A percentile compares a stretch with the other conserved stretches of the same genome.
Evolutionary conservation across 2,888 invertebrate species (phyloP).

Genomic region (Elaeidobius kamerunicus): DNA sequence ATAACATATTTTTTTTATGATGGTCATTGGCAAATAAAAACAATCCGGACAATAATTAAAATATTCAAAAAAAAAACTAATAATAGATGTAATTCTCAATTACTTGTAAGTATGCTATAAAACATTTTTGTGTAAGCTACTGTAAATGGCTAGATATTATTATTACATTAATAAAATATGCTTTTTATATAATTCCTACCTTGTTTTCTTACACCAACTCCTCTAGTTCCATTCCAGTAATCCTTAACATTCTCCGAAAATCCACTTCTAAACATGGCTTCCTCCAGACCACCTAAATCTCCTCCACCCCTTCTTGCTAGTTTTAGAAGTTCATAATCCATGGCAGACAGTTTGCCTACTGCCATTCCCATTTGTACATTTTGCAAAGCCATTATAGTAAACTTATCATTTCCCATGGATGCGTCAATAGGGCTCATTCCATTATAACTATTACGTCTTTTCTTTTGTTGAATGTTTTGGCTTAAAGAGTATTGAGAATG

Average conservation of each 20-base stretch:
- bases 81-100: too few species aligned
- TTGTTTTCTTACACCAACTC: constrained; percentile 29
- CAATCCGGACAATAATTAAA: too few species aligned
- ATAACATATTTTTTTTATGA: too few species aligned
- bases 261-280: constrained; percentile 43
- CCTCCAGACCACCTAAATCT: constrained; percentile 47
- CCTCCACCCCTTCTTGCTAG: constrained; percentile 46
- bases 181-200: constrained; percentile 32
- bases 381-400: constrained; percentile 20
- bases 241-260: constrained; percentile 38
- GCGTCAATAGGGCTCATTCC: constrained; percentile 6
- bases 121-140: too few species aligned
- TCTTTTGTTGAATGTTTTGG: constrained; percentile 10
- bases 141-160: too few species aligned
- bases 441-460: constrained; percentile 28
- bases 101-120: too few species aligned
- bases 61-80: too few species aligned
- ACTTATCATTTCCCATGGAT: constrained; percentile 3
- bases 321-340: constrained; percentile 72
- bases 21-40: too few species aligned
- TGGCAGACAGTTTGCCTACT: constrained; percentile 35
- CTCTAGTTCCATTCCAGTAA: constrained; percentile 28
- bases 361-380: constrained; percentile 21
- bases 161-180: too few species aligned
- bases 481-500: constrained; percentile 11